Percentiles rank a stretch among this genome's conserved stretches.
Evolutionary conservation across 2,888 invertebrate species (phyloP).

Genomic region (Galeopsomyia nigrocyanea): DNA sequence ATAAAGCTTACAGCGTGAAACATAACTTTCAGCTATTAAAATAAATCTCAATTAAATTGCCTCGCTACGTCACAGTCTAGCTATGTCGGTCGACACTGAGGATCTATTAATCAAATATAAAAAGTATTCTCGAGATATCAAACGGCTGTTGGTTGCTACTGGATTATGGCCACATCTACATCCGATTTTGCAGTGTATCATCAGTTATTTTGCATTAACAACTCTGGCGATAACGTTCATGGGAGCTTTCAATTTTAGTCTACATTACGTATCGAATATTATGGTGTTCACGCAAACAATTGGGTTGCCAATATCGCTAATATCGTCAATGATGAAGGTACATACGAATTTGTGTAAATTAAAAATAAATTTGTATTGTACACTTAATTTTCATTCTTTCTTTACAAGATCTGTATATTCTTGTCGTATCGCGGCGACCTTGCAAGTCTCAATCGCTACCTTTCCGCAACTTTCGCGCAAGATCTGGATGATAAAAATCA

Average conservation of each 20-base stretch:
- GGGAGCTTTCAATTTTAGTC: slow-evolving; percentile 3
- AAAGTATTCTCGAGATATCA: slow-evolving; percentile 8
- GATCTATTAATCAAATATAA: not conserved
- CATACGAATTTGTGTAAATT: too few species aligned
- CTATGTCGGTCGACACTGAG: too few species aligned
- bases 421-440: not conserved
- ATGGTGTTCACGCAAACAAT: not conserved
- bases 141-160: not conserved
- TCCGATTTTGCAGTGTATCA: not conserved
- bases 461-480: not conserved
- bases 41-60: too few species aligned
- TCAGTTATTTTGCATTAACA: not conserved
- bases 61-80: too few species aligned
- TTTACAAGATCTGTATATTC: slow-evolving; percentile 1
- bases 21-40: too few species aligned
- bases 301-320: not conserved
- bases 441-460: not conserved
- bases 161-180: slow-evolving; percentile 1
- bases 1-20: too few species aligned
- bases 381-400: not conserved
- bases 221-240: not conserved
- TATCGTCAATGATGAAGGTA: not conserved
- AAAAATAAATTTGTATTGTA: too few species aligned
- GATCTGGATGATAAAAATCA: not conserved
- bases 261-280: not conserved